Percentiles rank a stretch among this genome's conserved stretches.
Conservation (phyloP, 2,888 invertebrate species). For the Agrotis exclamationis region DNA sequence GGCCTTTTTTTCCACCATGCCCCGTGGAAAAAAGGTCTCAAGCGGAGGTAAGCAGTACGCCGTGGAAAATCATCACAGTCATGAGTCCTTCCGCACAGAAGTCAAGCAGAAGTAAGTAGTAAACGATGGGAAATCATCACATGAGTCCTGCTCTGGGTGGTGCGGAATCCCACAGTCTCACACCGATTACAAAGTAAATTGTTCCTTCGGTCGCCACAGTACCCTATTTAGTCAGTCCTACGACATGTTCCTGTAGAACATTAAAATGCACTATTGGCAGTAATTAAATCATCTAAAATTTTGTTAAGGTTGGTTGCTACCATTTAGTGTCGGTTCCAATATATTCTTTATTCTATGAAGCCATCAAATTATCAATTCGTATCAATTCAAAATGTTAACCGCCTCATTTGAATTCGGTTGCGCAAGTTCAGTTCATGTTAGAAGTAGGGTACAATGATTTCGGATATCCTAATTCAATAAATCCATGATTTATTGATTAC, state of each 20-base stretch:
- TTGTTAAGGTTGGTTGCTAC: neutral
- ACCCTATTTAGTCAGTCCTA: neutral
- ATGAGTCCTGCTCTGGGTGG: too few relatives aligned
- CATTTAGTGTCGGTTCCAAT: conserved; percentile 3
- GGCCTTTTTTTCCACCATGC: too few relatives aligned
- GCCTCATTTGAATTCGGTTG: conserved; percentile 75
- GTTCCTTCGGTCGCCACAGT: too few relatives aligned
- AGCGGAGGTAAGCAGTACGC: too few relatives aligned
- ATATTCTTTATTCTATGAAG: conserved; percentile 18
- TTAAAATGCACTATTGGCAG: neutral
- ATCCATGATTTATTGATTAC: conserved; percentile 66
- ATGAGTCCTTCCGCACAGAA: too few relatives aligned
- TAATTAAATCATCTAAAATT: neutral
- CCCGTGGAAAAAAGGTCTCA: too few relatives aligned
- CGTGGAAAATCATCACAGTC: too few relatives aligned
- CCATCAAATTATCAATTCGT: conserved; percentile 41
- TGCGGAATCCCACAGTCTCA: too few relatives aligned
- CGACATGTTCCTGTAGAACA: neutral
- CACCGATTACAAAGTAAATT: too few relatives aligned
- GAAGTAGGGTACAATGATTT: conserved; percentile 69
- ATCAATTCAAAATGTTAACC: conserved; percentile 73
- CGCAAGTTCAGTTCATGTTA: conserved; percentile 65
- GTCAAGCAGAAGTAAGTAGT: too few relatives aligned
- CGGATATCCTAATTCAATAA: conserved; percentile 79
- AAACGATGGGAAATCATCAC: too few relatives aligned